Evolutionary conservation across 2,888 invertebrate genomes (phyloP).

Genomic region (Heteromyza rotundicornis): DNA sequence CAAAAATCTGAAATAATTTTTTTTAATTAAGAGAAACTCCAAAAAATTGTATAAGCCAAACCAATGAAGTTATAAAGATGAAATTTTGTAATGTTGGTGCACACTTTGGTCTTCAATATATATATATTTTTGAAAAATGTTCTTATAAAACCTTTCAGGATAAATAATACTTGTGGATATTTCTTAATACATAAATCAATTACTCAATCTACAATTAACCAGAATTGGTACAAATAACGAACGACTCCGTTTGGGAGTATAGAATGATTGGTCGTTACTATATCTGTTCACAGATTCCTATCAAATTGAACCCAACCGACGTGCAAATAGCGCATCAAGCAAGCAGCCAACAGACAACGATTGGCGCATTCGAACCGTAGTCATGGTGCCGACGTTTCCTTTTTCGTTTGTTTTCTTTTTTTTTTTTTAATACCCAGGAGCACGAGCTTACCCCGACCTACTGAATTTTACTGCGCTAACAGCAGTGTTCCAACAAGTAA

Average conservation of each 20-base stretch:
- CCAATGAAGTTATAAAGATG: no score
- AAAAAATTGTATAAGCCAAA: no score
- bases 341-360: conserved; percentile 9
- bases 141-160: no score
- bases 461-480: conserved; percentile 18
- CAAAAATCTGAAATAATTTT: no score
- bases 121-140: no score
- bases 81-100: no score
- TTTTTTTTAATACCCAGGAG: conserved; percentile 11
- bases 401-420: not conserved
- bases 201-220: no score
- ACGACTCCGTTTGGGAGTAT: conserved; percentile 1
- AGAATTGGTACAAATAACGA: no score
- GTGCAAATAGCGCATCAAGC: conserved; percentile 22
- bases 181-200: no score
- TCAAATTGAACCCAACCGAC: conserved; percentile 26
- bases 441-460: conserved; percentile 4
- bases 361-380: conserved; percentile 7
- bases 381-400: conserved; percentile 6
- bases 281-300: conserved; percentile 18
- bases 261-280: conserved; percentile 20
- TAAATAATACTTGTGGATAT: no score
- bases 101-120: no score
- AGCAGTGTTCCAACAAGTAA: conserved; percentile 26
- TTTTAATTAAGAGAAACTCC: no score